Evolutionary conservation across 2,113 vertebrate species (phyloP).

Genomic region (Sminthopsis crassicaudata): DNA sequence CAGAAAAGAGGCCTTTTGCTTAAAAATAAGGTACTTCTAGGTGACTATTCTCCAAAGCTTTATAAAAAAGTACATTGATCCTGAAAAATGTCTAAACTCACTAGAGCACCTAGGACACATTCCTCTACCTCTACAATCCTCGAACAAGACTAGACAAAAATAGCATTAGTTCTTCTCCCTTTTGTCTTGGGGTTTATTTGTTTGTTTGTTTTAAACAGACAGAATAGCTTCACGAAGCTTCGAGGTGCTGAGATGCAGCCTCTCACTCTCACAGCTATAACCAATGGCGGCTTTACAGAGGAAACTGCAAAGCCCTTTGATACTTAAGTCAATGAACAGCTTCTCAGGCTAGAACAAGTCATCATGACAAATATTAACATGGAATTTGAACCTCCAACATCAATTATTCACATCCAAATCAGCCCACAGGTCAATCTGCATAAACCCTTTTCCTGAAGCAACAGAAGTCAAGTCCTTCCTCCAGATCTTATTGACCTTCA

Average conservation of each 20-base stretch:
- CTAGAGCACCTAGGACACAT: not conserved
- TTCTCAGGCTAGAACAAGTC: constrained; percentile 42
- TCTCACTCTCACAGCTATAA: constrained; percentile 24
- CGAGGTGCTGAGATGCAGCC: constrained; percentile 8
- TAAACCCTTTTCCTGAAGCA: not conserved
- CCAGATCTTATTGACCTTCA: constrained; percentile 43
- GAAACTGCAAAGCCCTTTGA: constrained; percentile 44
- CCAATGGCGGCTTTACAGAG: not conserved
- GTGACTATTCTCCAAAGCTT: not conserved
- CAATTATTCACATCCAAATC: constrained; percentile 14
- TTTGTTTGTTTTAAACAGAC: not conserved
- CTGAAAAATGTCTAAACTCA: constrained; percentile 12
- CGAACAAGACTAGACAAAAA: constrained; percentile 4
- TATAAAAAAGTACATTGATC: not conserved
- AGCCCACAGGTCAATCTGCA: not conserved
- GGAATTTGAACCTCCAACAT: constrained; percentile 33
- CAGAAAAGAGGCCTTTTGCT: constrained; percentile 29
- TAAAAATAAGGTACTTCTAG: constrained; percentile 1
- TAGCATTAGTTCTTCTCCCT: constrained; percentile 25
- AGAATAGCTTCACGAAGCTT: not conserved
- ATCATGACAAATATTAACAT: constrained; percentile 46
- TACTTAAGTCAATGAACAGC: constrained; percentile 35
- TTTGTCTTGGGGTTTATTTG: not conserved
- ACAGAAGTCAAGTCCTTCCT: constrained; percentile 8
- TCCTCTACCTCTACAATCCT: constrained; percentile 33